phyloP scores from a whole-genome alignment of 2,797 vertebrate genomes.

The Nasua narica region DNA sequence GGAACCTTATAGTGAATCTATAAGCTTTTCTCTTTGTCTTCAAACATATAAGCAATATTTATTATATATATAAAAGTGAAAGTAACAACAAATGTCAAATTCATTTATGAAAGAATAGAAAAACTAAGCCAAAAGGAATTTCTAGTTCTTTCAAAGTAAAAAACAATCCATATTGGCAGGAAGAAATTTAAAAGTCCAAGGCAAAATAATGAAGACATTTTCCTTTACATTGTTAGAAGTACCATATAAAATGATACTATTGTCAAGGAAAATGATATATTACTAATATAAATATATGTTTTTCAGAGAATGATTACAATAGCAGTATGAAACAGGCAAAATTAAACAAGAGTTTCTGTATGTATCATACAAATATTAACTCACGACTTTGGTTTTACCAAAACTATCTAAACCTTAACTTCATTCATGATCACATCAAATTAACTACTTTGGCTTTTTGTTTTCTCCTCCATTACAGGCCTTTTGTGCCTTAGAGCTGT shows the following conservation, averaged over 20 bases:
- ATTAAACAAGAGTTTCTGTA: not conserved
- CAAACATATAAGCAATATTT: slow-evolving; percentile 11
- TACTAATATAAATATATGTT: not conserved
- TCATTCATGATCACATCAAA: not conserved
- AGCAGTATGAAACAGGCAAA: not conserved
- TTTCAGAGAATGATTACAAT: not conserved
- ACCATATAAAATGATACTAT: not conserved
- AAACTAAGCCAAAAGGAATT: not conserved
- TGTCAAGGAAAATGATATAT: not conserved
- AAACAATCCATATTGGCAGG: not conserved
- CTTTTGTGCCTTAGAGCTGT: not conserved
- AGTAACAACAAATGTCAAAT: slow-evolving; percentile 13
- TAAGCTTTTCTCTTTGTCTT: not conserved
- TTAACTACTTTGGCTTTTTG: not conserved
- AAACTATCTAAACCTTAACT: not conserved
- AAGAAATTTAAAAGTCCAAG: not conserved
- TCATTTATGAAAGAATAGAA: not conserved
- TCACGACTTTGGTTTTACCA: not conserved
- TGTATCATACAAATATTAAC: not conserved
- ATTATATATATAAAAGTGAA: not conserved
- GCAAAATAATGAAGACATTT: not conserved
- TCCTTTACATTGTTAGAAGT: slow-evolving; percentile 19
- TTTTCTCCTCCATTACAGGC: not conserved
- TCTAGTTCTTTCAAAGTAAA: slow-evolving; percentile 19
- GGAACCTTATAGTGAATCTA: not conserved